These are phyloP conservation scores for Collichthys lucidus DNA, from an alignment of 2,113 vertebrate genomes.

Conservation along the genomic window DNA sequence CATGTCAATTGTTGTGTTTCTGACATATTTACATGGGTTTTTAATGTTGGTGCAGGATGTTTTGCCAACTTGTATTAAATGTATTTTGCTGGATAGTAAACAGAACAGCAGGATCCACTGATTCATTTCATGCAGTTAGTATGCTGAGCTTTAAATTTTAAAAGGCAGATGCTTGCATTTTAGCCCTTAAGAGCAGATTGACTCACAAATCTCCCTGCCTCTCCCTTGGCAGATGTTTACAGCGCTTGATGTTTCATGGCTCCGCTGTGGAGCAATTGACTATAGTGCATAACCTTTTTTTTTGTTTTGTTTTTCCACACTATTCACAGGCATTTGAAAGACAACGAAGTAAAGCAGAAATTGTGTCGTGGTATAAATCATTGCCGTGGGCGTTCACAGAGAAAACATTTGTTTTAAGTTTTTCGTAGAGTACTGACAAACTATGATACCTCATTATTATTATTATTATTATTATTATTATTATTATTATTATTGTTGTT, in stretches of 20 bases:
- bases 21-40: neutral
- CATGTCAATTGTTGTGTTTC: conserved; percentile 1
- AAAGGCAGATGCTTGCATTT: conserved; percentile 73
- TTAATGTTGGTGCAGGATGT: neutral
- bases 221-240: conserved; percentile 70
- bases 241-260: conserved; percentile 57
- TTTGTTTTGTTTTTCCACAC: neutral
- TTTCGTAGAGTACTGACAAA: neutral
- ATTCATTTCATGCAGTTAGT: conserved; percentile 43
- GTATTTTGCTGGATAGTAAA: conserved; percentile 13
- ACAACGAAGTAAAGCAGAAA: conserved; percentile 34
- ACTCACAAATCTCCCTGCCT: conserved; percentile 67
- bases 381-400: neutral
- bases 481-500: too few relatives aligned
- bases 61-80: conserved; percentile 22
- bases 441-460: neutral
- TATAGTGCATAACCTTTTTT: conserved; percentile 47
- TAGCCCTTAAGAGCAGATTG: conserved; percentile 63
- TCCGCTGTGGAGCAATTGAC: conserved; percentile 51
- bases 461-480: neutral
- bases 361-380: conserved; percentile 12
- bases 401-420: neutral
- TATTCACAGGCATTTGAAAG: conserved; percentile 46
- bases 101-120: conserved; percentile 23
- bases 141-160: conserved; percentile 67